Evolutionary conservation across 2,888 invertebrate species (phyloP), one percentile per base, ranked within the genome.

Genomic region (Amphipyra berbera): DNA sequence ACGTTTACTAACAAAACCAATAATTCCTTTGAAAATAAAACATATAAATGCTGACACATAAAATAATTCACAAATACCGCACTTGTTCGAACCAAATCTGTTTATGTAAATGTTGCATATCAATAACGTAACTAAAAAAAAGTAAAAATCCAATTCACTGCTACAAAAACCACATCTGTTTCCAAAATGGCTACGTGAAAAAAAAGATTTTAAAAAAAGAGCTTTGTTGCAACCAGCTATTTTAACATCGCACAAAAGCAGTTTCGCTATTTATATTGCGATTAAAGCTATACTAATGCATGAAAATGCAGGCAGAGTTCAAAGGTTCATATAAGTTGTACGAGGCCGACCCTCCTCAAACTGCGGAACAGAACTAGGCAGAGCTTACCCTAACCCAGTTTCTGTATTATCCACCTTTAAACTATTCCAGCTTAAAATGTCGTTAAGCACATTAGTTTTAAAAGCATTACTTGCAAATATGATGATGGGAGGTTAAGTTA

Each of bases 311-410:
- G 69, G 62, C 68, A 48, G 63, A 79, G 77, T 79, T 77, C 76
- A 76, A 63, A 66, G 79, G 80, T 82, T 87, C 83, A 88, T 85
- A 87, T 82, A 88, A 87, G 77, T 88, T 84, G 76, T 72, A 77
- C 68, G 76, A 82, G 82, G 75, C 77, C 81, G 78, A 88, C 88
- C 88, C 86, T 86, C 83, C 82, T 87, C 86, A 85, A 86, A 84
- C 84, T 83, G 63, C 73, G 68, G 63, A 83, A 76, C 73, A 76
- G 76, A 82, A 76, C 79, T 77, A 76, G 76, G 67, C 66, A 80
- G 72, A 76, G 83, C 82, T 83, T 78, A 81, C 73, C 77, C 76
- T 82, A 84, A 84, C 83, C 85, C 78, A 84, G 80, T 83, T 86
- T 73, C 64, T 61, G 59, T 70, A 66, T 78, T 78, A 76, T 79